Evolutionary conservation across 2,113 vertebrate species (phyloP).

Genomic region (Corydoras maculifer): DNA sequence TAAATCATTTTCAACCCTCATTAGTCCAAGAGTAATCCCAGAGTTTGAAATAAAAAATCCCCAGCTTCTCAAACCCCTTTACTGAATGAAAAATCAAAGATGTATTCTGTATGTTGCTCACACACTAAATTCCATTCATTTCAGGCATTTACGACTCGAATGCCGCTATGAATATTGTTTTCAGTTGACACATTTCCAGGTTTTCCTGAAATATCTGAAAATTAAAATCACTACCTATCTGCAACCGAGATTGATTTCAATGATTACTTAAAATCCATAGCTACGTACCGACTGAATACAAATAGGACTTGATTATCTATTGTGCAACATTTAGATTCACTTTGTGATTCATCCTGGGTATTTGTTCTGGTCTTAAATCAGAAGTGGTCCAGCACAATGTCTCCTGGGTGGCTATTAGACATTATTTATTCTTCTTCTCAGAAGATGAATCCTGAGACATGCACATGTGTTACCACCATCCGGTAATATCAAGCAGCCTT

Average conservation of each 20-base stretch:
- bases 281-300: conserved; percentile 9
- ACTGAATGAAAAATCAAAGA: background rate
- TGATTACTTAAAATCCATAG: background rate
- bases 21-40: no score
- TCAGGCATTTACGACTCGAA: background rate
- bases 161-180: background rate
- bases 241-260: conserved; percentile 11
- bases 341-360: background rate
- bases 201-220: background rate
- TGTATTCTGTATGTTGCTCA: background rate
- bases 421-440: conserved; percentile 28
- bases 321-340: conserved; percentile 16
- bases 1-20: no score
- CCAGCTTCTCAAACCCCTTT: no score
- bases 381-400: conserved; percentile 1
- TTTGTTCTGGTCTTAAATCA: conserved; percentile 33
- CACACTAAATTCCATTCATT: background rate
- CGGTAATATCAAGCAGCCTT: background rate
- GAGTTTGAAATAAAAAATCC: no score
- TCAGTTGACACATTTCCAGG: background rate
- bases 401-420: conserved; percentile 11
- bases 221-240: background rate
- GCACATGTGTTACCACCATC: background rate
- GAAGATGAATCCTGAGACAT: background rate
- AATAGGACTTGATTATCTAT: conserved; percentile 24